A percentile compares a stretch with the other conserved stretches of the same genome.
phyloP scores from a whole-genome alignment of 2,888 invertebrate genomes.

The Drosophila anceps region DNA sequence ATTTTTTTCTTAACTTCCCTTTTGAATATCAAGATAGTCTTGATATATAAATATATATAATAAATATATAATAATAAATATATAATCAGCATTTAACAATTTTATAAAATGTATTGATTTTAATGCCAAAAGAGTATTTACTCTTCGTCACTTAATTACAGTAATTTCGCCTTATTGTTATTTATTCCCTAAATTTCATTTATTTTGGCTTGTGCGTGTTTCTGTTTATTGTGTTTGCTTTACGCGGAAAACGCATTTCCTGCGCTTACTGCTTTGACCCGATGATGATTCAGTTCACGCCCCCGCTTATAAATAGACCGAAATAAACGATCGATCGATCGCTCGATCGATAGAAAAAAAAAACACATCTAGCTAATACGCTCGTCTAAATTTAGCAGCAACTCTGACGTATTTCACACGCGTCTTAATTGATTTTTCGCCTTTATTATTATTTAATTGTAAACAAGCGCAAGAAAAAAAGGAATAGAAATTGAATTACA shows the following conservation, averaged over 20 bases:
- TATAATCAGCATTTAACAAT: neutral
- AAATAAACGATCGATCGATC: conserved; percentile 9
- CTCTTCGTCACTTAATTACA: neutral
- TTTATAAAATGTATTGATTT: too few species aligned
- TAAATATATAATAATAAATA: neutral
- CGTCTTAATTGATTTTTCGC: conserved; percentile 71
- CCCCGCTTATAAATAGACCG: conserved; percentile 36
- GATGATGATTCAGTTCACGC: conserved; percentile 65
- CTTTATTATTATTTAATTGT: conserved; percentile 75
- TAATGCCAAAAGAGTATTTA: neutral
- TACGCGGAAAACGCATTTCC: conserved; percentile 68
- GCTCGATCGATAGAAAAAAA: conserved; percentile 49
- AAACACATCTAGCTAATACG: conserved; percentile 37
- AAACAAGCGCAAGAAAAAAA: conserved; percentile 53
- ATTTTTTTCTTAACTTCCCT: too few species aligned
- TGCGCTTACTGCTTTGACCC: conserved; percentile 50
- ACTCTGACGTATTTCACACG: conserved; percentile 77
- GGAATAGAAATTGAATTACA: conserved; percentile 30
- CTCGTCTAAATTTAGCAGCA: conserved; percentile 56
- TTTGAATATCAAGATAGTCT: too few species aligned
- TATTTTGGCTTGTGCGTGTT: conserved; percentile 36
- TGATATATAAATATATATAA: too few species aligned
- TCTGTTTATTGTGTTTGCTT: conserved; percentile 52
- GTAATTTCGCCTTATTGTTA: neutral
- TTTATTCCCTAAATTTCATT: conserved; percentile 22